Evolutionary conservation across 2,113 vertebrate species (phyloP), one percentile per base, ranked within the genome.

Genomic region (Tragelaphus buxtoni): DNA sequence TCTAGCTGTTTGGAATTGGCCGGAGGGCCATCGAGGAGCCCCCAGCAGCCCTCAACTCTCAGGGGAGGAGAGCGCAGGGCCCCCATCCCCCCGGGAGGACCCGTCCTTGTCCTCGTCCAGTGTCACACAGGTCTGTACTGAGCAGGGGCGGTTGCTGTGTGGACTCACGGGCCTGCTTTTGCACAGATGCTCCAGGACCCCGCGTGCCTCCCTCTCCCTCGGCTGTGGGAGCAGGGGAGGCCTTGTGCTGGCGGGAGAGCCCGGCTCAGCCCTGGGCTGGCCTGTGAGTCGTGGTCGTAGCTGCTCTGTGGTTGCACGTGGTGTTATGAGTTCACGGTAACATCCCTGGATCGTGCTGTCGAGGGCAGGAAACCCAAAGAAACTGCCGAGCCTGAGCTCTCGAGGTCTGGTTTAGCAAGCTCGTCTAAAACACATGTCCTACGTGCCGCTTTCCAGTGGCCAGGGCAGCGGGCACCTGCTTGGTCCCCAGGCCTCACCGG

Each of bases 111-210:
- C 30, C 9, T 51, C 9, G 0, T 12, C 49, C 18, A 13, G 77
- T 4, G 77, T 20, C 17, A 3, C 9, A 1, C 7, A 49, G 47
- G 30, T 51, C 30, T 11, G 30, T 5, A 7, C 18, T 22, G 18
- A n/a, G 32, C 49, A 53, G 32, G 30, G 32, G 5, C 9, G 5
- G 9, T 35, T 0, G 10, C 49, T 0, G 10, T n/a, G 49, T n/a
- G 32, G 13, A 51, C 11, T 2, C 18, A 22, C 32, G 4, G 77
- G 18, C 47, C 30, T 80, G 76, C 47, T 51, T n/a, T 4, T 12
- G 9, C 17, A 6, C 30, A 2, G 76, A 0, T 7, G 47, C 18
- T 76, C 45, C 74, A 17, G 45, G 74, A 32, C 45, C 2, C 28
- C 0, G 5, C 5, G 5, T 11, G 20, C 65, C 65, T 22, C n/a